These are phyloP conservation scores for Sternotherus odoratus DNA, from an alignment of 2,797 vertebrate species.

Conservation along the genomic window DNA sequence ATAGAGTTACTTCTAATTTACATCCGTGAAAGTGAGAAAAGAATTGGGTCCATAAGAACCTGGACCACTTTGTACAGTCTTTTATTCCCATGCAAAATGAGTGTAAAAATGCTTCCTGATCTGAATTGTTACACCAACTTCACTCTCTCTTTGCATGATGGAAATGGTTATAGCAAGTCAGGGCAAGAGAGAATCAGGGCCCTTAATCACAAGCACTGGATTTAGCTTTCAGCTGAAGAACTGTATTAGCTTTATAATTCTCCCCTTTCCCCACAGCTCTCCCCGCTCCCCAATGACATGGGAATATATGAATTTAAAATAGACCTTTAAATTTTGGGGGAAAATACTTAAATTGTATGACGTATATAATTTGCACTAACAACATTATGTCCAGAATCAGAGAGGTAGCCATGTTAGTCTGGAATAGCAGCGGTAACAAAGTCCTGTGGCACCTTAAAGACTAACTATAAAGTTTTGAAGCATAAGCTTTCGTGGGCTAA, in stretches of 20 bases:
- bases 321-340: background rate
- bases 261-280: no score
- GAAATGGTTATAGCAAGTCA: background rate
- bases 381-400: background rate
- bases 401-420: no score
- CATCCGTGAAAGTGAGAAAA: background rate
- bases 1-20: background rate
- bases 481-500: no score
- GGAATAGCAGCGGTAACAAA: no score
- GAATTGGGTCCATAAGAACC: background rate
- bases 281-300: background rate
- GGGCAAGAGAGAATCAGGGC: rapidly evolving
- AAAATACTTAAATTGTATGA: background rate
- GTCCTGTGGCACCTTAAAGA: no score
- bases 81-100: background rate
- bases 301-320: background rate
- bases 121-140: background rate
- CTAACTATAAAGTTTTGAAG: no score
- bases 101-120: background rate
- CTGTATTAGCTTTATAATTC: background rate
- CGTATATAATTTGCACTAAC: background rate
- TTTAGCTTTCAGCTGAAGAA: background rate
- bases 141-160: background rate
- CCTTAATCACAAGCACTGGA: background rate
- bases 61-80: background rate